Percentiles rank a stretch among this genome's conserved stretches.
These are phyloP conservation scores for Malurus alboscapulatus DNA, from an alignment of 2,113 vertebrate genomes.

Conservation along the genomic window DNA sequence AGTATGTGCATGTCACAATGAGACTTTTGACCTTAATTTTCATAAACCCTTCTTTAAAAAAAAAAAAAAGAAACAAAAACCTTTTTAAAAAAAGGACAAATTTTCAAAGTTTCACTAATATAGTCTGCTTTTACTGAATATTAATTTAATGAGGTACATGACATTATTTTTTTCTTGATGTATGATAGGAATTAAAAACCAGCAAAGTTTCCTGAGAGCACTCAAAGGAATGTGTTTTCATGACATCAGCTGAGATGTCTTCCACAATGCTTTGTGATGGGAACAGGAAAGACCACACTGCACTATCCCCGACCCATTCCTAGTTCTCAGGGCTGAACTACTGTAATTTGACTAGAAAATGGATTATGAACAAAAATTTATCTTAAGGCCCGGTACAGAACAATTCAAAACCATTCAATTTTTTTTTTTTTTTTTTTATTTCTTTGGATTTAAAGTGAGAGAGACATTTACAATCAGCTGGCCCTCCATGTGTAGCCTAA, in stretches of 20 bases:
- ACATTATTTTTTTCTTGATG: not conserved
- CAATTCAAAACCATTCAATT: not conserved
- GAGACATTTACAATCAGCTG: not conserved
- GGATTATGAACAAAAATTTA: not conserved
- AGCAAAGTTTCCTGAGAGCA: not conserved
- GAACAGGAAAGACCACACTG: not conserved
- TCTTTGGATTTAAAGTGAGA: not conserved
- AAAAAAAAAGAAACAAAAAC: not conserved
- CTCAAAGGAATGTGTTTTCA: not conserved
- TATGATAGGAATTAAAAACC: not conserved
- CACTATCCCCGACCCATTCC: too few relatives aligned
- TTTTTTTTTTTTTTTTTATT: not conserved
- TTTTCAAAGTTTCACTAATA: not conserved
- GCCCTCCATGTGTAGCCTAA: not conserved
- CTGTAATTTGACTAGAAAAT: not conserved
- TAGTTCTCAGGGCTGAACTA: not conserved
- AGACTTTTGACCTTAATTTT: not conserved
- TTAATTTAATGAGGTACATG: not conserved
- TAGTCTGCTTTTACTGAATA: not conserved
- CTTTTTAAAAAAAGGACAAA: rapidly evolving
- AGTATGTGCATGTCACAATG: not conserved
- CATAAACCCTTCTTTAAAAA: not conserved
- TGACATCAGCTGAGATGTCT: not conserved
- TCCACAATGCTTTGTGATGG: not conserved
- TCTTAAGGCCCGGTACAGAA: not conserved